These are phyloP conservation scores for Caenorhabditis latens DNA, from an alignment of 1,140 invertebrate species.

Conservation along the genomic window DNA sequence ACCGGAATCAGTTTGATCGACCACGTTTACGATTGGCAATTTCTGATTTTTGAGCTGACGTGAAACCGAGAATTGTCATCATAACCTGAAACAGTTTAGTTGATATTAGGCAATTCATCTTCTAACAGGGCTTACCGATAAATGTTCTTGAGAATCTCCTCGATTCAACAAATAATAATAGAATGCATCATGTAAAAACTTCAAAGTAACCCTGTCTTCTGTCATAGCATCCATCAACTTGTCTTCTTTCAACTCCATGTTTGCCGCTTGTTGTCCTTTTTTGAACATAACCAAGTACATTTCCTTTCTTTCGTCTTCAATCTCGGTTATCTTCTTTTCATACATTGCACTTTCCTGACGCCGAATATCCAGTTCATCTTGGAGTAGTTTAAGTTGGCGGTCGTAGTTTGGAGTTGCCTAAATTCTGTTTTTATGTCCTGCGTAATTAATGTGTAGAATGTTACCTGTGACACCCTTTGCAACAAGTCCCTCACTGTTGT, in stretches of 20 bases:
- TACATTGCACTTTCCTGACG: conserved; percentile 72
- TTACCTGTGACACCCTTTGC: conserved; percentile 15
- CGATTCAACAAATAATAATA: conserved; percentile 76
- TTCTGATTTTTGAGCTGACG: conserved; percentile 69
- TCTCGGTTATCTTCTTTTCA: conserved; percentile 75
- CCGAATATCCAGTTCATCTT: conserved; percentile 65
- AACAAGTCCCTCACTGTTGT: conserved; percentile 11
- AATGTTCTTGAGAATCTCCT: conserved; percentile 75
- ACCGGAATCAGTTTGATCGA: conserved; percentile 1
- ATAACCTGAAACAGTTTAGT: conserved; percentile 69
- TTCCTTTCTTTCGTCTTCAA: conserved; percentile 74
- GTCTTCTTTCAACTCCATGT: conserved; percentile 68
- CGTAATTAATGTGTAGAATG: too few relatives aligned
- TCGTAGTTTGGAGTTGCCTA: conserved; percentile 18
- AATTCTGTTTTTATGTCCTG: too few relatives aligned
- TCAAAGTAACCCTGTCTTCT: conserved; percentile 73
- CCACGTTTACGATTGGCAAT: conserved; percentile 27
- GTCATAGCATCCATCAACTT: conserved; percentile 73
- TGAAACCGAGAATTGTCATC: conserved; percentile 78
- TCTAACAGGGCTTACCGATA: conserved; percentile 65
- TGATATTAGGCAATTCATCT: neutral
- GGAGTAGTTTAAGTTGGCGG: conserved; percentile 1
- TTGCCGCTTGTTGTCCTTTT: conserved; percentile 76
- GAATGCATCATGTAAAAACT: conserved; percentile 77
- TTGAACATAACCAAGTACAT: conserved; percentile 78